Evolutionary conservation across 2,113 vertebrate species (phyloP).

Genomic region (Dipodomys merriami): DNA sequence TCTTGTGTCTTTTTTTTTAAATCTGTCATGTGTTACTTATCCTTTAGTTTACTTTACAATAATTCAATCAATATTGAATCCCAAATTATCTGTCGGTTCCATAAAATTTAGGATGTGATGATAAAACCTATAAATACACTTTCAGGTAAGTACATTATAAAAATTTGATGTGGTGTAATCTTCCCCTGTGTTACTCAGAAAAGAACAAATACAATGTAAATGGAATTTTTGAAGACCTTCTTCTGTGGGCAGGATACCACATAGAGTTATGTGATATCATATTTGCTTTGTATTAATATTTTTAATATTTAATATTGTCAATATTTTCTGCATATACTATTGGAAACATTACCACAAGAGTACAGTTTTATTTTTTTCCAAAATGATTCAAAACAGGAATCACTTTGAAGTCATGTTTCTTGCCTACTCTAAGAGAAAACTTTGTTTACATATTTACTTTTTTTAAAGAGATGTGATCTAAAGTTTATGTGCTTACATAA

Average conservation of each 20-base stretch:
- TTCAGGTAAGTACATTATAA: neutral
- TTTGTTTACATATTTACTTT: neutral
- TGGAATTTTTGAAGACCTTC: neutral
- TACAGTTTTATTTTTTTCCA: no score
- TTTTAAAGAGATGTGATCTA: neutral
- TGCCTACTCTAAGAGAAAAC: neutral
- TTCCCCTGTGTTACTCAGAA: neutral
- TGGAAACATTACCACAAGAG: neutral
- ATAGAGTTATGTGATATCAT: neutral
- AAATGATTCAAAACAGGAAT: neutral
- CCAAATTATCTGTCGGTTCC: neutral
- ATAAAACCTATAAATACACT: neutral
- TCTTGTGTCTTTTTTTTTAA: neutral
- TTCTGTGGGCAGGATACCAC: neutral
- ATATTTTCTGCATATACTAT: neutral
- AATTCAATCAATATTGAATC: neutral
- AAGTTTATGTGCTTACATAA: neutral
- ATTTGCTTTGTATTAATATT: neutral
- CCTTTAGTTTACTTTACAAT: neutral
- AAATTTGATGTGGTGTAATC: neutral
- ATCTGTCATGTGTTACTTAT: neutral
- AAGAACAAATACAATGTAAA: neutral
- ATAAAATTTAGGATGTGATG: neutral
- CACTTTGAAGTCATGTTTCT: neutral
- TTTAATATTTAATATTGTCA: neutral